These are phyloP conservation scores for Eupeodes luniger DNA, from an alignment of 2,888 invertebrate genomes.

Conservation along the genomic window DNA sequence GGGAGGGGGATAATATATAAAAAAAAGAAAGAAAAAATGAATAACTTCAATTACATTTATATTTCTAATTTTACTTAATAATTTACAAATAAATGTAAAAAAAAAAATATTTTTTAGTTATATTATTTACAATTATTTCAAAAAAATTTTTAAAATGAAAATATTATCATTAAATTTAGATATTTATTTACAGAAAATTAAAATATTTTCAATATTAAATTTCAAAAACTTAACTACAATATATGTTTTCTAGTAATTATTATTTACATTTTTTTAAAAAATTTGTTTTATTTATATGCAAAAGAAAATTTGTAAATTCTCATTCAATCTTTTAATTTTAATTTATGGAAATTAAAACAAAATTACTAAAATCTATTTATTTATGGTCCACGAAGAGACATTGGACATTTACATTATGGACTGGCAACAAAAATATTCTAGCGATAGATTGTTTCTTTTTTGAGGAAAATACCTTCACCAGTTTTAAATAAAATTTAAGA, in stretches of 20 bases:
- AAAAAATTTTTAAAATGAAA: constrained; percentile 22
- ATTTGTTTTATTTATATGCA: constrained; percentile 34
- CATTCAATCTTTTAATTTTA: constrained; percentile 58
- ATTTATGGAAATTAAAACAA: constrained; percentile 32
- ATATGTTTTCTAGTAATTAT: constrained; percentile 54
- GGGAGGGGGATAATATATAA: constrained; percentile 70
- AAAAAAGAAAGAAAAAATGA: constrained; percentile 52
- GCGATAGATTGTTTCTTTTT: constrained; percentile 58
- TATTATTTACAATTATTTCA: constrained; percentile 59
- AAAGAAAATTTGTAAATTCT: constrained; percentile 62
- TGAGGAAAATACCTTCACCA: constrained; percentile 64
- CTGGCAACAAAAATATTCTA: constrained; percentile 66
- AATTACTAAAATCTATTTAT: constrained; percentile 21
- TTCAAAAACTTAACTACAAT: constrained; percentile 35
- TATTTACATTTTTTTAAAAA: constrained; percentile 53
- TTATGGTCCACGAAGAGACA: constrained; percentile 34
- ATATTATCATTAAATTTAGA: neutral
- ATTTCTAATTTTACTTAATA: constrained; percentile 38
- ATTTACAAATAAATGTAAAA: constrained; percentile 9
- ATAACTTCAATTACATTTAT: constrained; percentile 59
- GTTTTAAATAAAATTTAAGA: constrained; percentile 28
- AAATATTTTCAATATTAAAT: constrained; percentile 39
- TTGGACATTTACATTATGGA: constrained; percentile 56
- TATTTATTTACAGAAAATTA: constrained; percentile 38
- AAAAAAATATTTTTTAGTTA: constrained; percentile 1